Percentiles rank a stretch among this genome's conserved stretches.
Evolutionary conservation across 2,888 invertebrate genomes (phyloP).

Genomic region (Stenodema calcarata): DNA sequence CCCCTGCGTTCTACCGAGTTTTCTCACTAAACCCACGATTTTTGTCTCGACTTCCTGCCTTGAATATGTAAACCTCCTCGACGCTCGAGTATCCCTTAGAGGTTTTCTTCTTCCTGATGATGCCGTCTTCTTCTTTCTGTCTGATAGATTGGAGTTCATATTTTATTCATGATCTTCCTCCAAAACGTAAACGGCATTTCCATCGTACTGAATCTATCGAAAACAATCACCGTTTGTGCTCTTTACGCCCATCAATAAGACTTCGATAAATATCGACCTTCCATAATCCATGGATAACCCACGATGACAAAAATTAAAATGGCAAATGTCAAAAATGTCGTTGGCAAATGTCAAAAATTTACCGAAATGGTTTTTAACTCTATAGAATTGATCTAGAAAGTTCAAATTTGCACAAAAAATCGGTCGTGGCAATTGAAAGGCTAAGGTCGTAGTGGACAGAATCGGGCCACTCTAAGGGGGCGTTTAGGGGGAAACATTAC

Average conservation of each 20-base stretch:
- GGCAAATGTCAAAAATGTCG: not conserved
- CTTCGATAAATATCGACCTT: too few relatives aligned
- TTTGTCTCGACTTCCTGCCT: not conserved
- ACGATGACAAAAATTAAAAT: not conserved
- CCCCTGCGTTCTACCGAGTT: not conserved
- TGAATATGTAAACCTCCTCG: slow-evolving; percentile 22
- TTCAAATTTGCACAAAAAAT: too few relatives aligned
- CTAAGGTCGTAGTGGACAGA: too few relatives aligned
- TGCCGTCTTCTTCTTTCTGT: not conserved
- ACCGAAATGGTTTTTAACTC: too few relatives aligned
- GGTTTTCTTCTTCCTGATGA: not conserved
- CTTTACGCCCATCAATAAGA: not conserved
- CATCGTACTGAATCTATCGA: not conserved
- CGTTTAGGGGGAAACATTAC: too few relatives aligned
- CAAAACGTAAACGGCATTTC: not conserved
- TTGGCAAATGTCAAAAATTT: not conserved
- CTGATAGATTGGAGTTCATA: not conserved
- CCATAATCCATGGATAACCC: not conserved
- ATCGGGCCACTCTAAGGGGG: too few relatives aligned
- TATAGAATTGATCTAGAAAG: too few relatives aligned
- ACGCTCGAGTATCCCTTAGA: not conserved
- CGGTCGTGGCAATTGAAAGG: too few relatives aligned
- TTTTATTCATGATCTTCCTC: slow-evolving; percentile 3
- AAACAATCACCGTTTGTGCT: not conserved
- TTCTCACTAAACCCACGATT: not conserved